These are phyloP conservation scores for Myotis pilosus DNA, from an alignment of 2,797 vertebrate genomes.

Conservation along the genomic window DNA sequence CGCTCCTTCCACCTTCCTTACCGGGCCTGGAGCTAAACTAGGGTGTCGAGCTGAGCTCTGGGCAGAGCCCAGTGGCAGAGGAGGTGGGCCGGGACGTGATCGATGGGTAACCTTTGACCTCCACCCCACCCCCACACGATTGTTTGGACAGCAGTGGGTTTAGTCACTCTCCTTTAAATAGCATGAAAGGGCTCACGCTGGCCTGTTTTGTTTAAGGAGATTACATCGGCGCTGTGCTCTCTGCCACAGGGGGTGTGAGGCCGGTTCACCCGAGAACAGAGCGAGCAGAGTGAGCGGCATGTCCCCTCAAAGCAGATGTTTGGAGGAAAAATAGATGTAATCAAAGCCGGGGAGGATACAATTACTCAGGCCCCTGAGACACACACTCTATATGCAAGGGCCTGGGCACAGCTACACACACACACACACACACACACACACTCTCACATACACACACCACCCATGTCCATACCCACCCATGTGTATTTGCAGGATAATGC, in stretches of 20 bases:
- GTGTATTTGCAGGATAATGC: neutral
- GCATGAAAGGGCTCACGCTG: slow-evolving; percentile 58
- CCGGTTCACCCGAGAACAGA: slow-evolving; percentile 51
- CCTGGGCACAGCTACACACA: neutral
- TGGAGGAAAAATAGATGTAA: neutral
- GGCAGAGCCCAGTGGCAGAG: slow-evolving; percentile 10
- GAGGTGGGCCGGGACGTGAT: neutral
- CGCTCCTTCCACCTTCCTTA: neutral
- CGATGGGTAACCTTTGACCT: slow-evolving; percentile 54
- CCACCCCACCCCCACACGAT: neutral
- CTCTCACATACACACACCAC: neutral
- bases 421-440: neutral
- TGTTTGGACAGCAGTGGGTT: slow-evolving; percentile 66
- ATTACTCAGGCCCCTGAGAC: neutral
- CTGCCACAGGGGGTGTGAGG: slow-evolving; percentile 72
- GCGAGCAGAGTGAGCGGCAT: neutral
- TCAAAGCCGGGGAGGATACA: slow-evolving; percentile 57
- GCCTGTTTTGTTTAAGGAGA: slow-evolving; percentile 60
- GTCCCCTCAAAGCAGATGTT: slow-evolving; percentile 76
- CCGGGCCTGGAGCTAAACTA: neutral
- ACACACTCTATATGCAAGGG: neutral
- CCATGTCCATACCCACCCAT: neutral
- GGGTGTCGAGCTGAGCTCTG: neutral
- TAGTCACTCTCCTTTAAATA: slow-evolving; percentile 69
- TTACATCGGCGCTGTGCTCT: slow-evolving; percentile 19